A percentile compares a stretch with the other conserved stretches of the same genome.
Conservation (phyloP, 2,113 vertebrate genomes). For the Antechinus flavipes region DNA sequence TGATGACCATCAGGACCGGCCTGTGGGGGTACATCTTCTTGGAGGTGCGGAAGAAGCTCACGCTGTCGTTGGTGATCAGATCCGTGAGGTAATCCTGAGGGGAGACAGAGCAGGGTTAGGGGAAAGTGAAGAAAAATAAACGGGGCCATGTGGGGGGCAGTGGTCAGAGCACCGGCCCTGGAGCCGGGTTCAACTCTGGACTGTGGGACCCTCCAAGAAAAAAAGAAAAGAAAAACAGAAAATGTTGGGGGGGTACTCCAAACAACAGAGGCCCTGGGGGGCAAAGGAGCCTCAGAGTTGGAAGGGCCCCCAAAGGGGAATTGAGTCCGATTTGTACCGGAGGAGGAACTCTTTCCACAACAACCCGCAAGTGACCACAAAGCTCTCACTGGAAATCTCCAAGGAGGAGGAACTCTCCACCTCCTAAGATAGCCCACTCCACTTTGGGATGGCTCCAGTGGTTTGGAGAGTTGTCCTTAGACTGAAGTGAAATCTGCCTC, state of each 20-base stretch:
- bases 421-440: neutral
- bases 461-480: neutral
- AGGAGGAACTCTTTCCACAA: neutral
- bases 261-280: neutral
- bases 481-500: neutral
- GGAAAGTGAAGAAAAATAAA: neutral
- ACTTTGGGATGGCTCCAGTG: neutral
- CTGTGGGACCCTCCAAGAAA: neutral
- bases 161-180: too few species aligned
- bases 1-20: constrained; percentile 96
- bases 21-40: constrained; percentile 97
- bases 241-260: neutral
- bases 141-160: neutral
- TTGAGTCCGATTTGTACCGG: neutral
- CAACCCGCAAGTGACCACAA: neutral
- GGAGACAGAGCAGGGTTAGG: neutral
- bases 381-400: neutral
- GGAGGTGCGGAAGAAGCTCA: constrained; percentile 95
- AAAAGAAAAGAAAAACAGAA: neutral
- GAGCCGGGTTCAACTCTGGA: too few species aligned
- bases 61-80: constrained; percentile 97
- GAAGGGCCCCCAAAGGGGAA: neutral
- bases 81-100: constrained; percentile 97
- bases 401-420: neutral
- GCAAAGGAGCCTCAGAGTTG: neutral